Base-by-base conservation (phyloP, 2,113 vertebrate genomes). In the Todiramphus chloris region DNA sequence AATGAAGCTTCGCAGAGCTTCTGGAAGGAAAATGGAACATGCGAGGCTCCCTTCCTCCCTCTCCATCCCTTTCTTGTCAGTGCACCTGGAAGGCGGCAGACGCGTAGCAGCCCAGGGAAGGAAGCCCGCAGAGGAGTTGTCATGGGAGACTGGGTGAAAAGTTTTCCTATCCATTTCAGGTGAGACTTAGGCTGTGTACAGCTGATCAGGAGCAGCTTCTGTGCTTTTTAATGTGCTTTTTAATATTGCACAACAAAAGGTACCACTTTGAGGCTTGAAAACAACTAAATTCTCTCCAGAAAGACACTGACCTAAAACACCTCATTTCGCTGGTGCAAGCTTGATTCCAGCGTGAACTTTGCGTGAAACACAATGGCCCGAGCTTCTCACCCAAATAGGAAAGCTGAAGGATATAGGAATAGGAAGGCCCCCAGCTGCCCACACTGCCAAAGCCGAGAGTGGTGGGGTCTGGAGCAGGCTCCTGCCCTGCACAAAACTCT, bases 1-100 rank as follows among this genome's bases (percentile, higher is more conserved):
- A 93, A 95, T 90, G 95, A 91, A 89, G 90, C 91, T 82, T 84
- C 62, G 20, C 79, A 80, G 87, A n/a, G 51, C 86, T 93, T 86
- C 72, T 87, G 86, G 81, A 93, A 90, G 58, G 90, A 88, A 95
- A 94, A 74, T 9, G 23, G 44, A 85, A 86, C 0, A 30, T 14
- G 75, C 4, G 12, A 89, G 67, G 76, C 73, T 95, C 74, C 69
- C 50, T 87, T 70, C 39, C 78, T 92, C 78, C 70, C 87, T 87
- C 66, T 60, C 59, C 50, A 46, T 91, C 92, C 48, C 68, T n/a
- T 78, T 59, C 84, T 70, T 76, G 56, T 76, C 63, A 62, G 75
- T 9, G 39, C 15, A 27, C 51, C 62, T 80, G 77, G 60, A 83
- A 91, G 84, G 81, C 68, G 92, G 50, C 76, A 85, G 81, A 69